phyloP scores from a whole-genome alignment of 2,888 invertebrate species.

The Criorhina ranunculi region DNA sequence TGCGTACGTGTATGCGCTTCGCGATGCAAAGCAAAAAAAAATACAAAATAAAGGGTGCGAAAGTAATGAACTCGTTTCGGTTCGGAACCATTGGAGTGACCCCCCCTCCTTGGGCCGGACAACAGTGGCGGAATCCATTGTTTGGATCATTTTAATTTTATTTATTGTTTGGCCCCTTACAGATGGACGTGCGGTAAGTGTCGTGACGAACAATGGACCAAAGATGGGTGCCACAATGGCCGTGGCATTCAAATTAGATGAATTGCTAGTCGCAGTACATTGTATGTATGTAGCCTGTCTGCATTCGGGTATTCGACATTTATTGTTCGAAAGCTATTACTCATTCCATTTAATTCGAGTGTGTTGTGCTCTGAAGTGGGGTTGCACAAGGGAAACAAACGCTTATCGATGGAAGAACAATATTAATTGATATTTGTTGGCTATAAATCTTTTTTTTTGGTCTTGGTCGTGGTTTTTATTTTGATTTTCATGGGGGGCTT shows the following conservation, averaged over 20 bases:
- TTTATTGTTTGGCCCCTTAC: conserved; percentile 82
- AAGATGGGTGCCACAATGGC: conserved; percentile 75
- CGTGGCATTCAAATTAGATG: conserved; percentile 76
- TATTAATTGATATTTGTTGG: conserved; percentile 72
- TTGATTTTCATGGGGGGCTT: neutral
- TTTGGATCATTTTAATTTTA: conserved; percentile 85
- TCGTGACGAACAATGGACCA: conserved; percentile 69
- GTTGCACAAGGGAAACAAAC: conserved; percentile 26
- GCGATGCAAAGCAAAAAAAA: conserved; percentile 55
- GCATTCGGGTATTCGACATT: conserved; percentile 63
- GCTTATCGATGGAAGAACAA: conserved; percentile 69
- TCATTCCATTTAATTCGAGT: conserved; percentile 51
- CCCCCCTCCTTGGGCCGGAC: conserved; percentile 17
- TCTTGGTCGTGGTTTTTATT: neutral
- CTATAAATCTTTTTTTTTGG: conserved; percentile 14
- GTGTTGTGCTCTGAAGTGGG: conserved; percentile 35
- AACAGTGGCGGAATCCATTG: conserved; percentile 78
- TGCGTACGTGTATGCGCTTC: conserved; percentile 10
- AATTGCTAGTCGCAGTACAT: conserved; percentile 57
- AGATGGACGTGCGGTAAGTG: conserved; percentile 51
- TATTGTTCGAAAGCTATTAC: conserved; percentile 77
- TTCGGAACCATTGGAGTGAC: conserved; percentile 49
- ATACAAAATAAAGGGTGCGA: conserved; percentile 67
- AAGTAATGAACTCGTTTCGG: conserved; percentile 77
- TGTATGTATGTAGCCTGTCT: neutral